Evolutionary conservation across 1,140 invertebrate species (phyloP), one percentile per base, ranked within the genome.

Genomic region (Colletes latitarsis): DNA sequence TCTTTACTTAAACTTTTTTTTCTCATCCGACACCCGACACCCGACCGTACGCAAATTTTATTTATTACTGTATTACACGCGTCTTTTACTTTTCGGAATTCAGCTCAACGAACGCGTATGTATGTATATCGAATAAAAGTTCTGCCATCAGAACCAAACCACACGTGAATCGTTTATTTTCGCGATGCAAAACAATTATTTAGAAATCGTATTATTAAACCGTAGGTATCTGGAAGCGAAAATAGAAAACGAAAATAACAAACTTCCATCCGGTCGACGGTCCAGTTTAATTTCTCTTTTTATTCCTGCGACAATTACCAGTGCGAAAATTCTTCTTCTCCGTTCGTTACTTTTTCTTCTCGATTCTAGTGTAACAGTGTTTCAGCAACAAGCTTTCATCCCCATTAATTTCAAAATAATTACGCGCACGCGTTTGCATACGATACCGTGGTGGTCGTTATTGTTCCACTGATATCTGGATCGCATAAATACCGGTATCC

Each of bases 401-500:
- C 60, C 83, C 82, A 87, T 87, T 87, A 87, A 86, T 87, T 63
- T 62, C 77, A 83, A 87, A 87, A 87, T 86, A 87, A 87, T 87
- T 87, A 87, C 77, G 73, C 77, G 73, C 69, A 68, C 77, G 84
- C 70, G 76, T 72, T 76, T 63, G 71, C 81, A 68, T 64, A 55
- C 82, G 84, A 87, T 87, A 86, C 67, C 71, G 62, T 63, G 64
- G 63, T 53, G 71, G 66, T 57, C 81, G 84, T 87, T 86, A 87
- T 87, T 87, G 82, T 87, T 87, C 82, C 74, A 73, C 81, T 86
- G 84, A 86, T 87, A 87, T 87, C 85, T 87, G 77, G 85, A 86
- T 86, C 85, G 85, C 84, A 87, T 87, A 87, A 87, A 87, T 87
- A 87, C 84, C 84, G 73, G 68, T 87, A 87, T 87, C 85, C 85